These are phyloP conservation scores for Anguilla japonica DNA, from an alignment of 2,113 vertebrate species.

Conservation along the genomic window DNA sequence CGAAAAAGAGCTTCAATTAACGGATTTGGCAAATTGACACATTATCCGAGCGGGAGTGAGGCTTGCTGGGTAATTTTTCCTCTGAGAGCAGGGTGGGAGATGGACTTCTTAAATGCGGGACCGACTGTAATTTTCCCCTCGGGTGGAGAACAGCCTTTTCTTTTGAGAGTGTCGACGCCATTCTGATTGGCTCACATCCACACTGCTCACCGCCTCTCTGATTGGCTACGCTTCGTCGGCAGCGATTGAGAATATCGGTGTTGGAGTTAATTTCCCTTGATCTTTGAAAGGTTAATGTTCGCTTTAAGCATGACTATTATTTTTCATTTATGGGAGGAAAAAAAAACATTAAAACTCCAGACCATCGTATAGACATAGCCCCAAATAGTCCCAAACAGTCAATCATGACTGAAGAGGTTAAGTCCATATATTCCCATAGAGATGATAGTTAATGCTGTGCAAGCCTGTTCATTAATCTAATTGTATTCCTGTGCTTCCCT, in stretches of 20 bases:
- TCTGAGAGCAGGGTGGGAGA: conserved; percentile 30
- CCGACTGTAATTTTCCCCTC: conserved; percentile 13
- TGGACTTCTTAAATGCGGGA: conserved; percentile 44
- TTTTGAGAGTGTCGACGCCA: neutral
- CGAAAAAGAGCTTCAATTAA: conserved; percentile 63
- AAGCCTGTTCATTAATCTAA: neutral
- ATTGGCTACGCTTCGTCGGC: neutral
- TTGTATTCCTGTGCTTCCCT: neutral
- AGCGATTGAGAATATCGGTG: neutral
- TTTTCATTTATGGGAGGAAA: neutral
- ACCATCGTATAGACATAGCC: neutral
- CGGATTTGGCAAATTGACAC: conserved; percentile 61
- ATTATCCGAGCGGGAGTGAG: conserved; percentile 36
- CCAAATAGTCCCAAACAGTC: neutral
- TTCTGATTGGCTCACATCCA: neutral
- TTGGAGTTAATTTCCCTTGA: neutral
- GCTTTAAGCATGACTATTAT: neutral
- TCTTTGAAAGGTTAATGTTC: neutral
- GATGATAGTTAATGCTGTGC: neutral
- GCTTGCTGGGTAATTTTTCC: conserved; percentile 43
- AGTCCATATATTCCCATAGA: neutral
- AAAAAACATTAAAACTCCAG: neutral
- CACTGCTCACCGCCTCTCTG: neutral
- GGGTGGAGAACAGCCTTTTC: neutral
- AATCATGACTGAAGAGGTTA: neutral